These are phyloP conservation scores for Lycodopsis pacificus DNA, from an alignment of 2,797 vertebrate genomes.

Conservation along the genomic window DNA sequence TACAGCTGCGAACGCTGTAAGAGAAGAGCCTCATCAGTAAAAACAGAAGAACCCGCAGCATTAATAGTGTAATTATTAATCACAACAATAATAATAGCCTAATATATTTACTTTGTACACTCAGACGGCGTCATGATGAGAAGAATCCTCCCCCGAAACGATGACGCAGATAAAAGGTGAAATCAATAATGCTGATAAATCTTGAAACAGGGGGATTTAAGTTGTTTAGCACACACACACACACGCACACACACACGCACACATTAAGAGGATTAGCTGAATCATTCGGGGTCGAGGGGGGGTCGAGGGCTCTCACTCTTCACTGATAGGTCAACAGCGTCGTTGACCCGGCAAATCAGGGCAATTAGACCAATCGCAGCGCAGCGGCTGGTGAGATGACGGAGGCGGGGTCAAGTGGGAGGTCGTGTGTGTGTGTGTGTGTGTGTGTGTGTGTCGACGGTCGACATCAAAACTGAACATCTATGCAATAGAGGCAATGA, in stretches of 20 bases:
- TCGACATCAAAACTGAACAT: background rate
- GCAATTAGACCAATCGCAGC: slow-evolving; percentile 48
- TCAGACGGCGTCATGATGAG: background rate
- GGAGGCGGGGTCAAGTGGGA: background rate
- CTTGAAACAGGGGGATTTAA: background rate
- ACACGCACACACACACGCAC: background rate
- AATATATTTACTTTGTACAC: background rate
- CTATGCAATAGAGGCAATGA: no score
- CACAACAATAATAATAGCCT: no score
- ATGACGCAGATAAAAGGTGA: background rate
- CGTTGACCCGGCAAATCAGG: slow-evolving; percentile 46
- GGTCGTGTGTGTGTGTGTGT: no score
- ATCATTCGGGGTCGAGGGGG: slow-evolving; percentile 15
- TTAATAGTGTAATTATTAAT: background rate
- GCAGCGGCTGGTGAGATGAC: background rate
- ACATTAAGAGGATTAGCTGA: slow-evolving; percentile 35
- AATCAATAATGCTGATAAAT: background rate
- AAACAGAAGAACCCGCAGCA: background rate
- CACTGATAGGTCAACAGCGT: slow-evolving; percentile 35
- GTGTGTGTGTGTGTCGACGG: no score
- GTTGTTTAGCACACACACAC: background rate
- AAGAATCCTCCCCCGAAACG: background rate
- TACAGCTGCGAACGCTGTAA: background rate
- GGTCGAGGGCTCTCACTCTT: slow-evolving; percentile 30
- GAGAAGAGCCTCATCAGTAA: background rate